Evolutionary conservation across 1,140 invertebrate genomes (phyloP).

Genomic region (Lepidostoma basale): DNA sequence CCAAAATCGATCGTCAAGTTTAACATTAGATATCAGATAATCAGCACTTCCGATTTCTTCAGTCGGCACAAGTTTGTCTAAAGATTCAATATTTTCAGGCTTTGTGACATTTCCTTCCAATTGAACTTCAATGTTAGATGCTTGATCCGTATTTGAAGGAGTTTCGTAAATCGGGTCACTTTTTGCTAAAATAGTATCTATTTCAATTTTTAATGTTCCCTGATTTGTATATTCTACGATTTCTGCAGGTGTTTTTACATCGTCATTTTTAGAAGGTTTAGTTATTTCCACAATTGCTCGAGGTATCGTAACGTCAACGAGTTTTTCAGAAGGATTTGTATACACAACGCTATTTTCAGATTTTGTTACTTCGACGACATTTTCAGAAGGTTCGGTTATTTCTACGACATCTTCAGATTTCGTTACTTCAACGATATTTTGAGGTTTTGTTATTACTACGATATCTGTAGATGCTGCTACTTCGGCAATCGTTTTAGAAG

Average conservation of each 20-base stretch:
- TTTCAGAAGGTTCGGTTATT: neutral
- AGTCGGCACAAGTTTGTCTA: neutral
- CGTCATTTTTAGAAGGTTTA: neutral
- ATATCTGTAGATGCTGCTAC: no score
- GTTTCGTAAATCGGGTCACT: neutral
- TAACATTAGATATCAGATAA: slow-evolving; percentile 50
- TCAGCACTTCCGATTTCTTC: neutral
- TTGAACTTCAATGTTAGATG: neutral
- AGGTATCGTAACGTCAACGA: no score
- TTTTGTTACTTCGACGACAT: neutral
- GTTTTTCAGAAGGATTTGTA: neutral
- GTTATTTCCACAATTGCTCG: neutral
- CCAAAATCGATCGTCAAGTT: slow-evolving; percentile 66
- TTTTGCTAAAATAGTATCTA: neutral
- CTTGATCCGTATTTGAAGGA: neutral
- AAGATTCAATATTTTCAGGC: neutral
- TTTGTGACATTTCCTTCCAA: neutral
- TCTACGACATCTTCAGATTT: neutral
- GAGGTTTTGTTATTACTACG: no score
- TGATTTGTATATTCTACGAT: neutral
- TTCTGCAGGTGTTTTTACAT: neutral
- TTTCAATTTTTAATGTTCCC: neutral
- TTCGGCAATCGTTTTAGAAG: no score
- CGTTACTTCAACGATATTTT: neutral
- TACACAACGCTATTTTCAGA: neutral